phyloP scores from a whole-genome alignment of 2,888 invertebrate species.

The Oscheius sp. region DNA sequence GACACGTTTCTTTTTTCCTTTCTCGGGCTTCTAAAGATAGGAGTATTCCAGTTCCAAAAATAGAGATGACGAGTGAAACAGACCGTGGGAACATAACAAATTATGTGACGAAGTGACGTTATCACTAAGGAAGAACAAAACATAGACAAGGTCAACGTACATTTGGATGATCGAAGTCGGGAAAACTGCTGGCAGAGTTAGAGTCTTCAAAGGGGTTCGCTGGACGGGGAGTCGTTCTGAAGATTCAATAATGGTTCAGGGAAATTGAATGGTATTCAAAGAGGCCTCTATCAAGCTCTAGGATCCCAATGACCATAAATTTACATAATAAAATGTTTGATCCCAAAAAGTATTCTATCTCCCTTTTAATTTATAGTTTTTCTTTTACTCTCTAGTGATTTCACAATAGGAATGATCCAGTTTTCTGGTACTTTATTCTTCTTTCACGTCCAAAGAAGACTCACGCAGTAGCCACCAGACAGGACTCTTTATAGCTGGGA shows the following conservation, averaged over 20 bases:
- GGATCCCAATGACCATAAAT: no score
- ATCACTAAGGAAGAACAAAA: no score
- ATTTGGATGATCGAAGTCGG: constrained; percentile 42
- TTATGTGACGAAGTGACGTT: neutral
- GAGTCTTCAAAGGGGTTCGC: neutral
- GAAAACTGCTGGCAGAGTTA: no score
- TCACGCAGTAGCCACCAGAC: neutral
- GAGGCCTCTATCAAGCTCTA: no score
- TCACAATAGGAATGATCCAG: no score
- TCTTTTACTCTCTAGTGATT: neutral
- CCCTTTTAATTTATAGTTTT: no score
- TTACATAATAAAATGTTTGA: no score
- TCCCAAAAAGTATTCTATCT: no score
- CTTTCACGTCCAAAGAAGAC: neutral
- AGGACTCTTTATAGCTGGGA: constrained; percentile 39
- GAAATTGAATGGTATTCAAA: no score
- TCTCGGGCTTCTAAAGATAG: neutral
- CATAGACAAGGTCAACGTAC: constrained; percentile 10
- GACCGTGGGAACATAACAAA: no score
- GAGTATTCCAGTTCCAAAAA: neutral
- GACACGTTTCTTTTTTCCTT: neutral
- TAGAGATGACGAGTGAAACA: neutral
- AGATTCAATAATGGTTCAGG: neutral
- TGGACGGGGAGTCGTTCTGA: constrained; percentile 8
- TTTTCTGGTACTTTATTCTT: neutral